Base-by-base conservation (phyloP, 2,113 vertebrate species). In the Struthio camelus region DNA sequence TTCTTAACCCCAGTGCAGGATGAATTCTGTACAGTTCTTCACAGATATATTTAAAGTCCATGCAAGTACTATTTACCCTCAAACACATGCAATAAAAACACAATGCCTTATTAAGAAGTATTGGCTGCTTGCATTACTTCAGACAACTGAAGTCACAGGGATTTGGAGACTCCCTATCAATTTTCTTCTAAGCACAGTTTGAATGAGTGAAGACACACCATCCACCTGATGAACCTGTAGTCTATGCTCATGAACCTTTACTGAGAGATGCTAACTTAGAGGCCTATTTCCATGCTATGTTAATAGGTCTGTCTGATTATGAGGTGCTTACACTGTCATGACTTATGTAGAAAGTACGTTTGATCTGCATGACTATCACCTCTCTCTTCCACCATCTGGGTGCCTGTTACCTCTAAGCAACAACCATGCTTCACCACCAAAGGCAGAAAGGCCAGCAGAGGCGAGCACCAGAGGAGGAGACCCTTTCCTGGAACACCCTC, bases 51-150 rank as follows among this genome's bases (percentile, higher is more conserved):
- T 96, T 79, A 89, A 66, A 69, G 40, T 42, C 86, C 87, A 65
- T 87, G 78, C 89, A 94, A 94, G 93, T 84, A 87, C 62, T 81
- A 56, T n/a, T 90, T 59, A 42, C 73, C 73, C 81, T 65, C 86
- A 94, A 88, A 80, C 90, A 88, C 11, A 11, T 84, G 82, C 90
- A 17, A 48, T 71, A 80, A 94, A 96, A 90, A 34, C 38, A 71
- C 65, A 93, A 90, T 81, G 61, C 58, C 79, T 91, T 67, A 73
- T 89, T 90, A 93, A 81, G 73, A 40, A 40, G 50, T 20, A 32
- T 59, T 66, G 34, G 46, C 25, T 85, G 67, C 67, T 93, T 89
- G 91, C 81, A 73, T 73, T 81, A 85, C 86, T 90, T 89, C 75
- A 91, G 53, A 81, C 81, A 92, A 81, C 13, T 70, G 92, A 92